These are phyloP conservation scores for Acleris holmiana DNA, from an alignment of 2,888 invertebrate genomes.

Conservation along the genomic window DNA sequence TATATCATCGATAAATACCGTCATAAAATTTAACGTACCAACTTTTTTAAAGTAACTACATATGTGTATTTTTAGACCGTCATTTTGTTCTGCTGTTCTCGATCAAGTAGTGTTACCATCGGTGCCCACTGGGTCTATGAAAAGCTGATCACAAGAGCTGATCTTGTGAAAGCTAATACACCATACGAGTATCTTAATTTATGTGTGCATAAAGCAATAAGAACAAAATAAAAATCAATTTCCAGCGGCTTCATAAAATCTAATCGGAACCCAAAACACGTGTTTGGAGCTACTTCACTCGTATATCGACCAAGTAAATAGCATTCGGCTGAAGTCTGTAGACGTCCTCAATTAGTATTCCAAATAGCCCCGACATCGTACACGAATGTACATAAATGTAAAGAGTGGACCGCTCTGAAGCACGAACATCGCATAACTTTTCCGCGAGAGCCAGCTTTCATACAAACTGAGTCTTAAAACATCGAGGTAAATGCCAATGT, in stretches of 20 bases:
- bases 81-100: no score
- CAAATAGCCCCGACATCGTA: slow-evolving; percentile 81
- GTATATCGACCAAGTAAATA: slow-evolving; percentile 54
- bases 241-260: slow-evolving; percentile 7
- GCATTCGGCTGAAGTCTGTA: slow-evolving; percentile 66
- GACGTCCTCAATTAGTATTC: slow-evolving; percentile 81
- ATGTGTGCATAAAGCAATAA: no score
- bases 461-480: slow-evolving; percentile 71
- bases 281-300: slow-evolving; percentile 12
- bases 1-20: no score
- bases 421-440: slow-evolving; percentile 82
- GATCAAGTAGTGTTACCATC: no score
- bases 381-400: slow-evolving; percentile 81
- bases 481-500: slow-evolving; percentile 70
- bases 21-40: no score
- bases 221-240: background rate
- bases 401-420: slow-evolving; percentile 80
- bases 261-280: slow-evolving; percentile 29
- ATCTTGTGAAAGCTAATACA: no score
- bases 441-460: slow-evolving; percentile 56
- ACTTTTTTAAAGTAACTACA: no score
- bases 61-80: no score
- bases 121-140: no score
- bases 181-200: no score
- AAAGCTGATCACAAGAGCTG: no score